Conservation (phyloP, 2,797 vertebrate genomes). For the Eleutherodactylus coqui region DNA sequence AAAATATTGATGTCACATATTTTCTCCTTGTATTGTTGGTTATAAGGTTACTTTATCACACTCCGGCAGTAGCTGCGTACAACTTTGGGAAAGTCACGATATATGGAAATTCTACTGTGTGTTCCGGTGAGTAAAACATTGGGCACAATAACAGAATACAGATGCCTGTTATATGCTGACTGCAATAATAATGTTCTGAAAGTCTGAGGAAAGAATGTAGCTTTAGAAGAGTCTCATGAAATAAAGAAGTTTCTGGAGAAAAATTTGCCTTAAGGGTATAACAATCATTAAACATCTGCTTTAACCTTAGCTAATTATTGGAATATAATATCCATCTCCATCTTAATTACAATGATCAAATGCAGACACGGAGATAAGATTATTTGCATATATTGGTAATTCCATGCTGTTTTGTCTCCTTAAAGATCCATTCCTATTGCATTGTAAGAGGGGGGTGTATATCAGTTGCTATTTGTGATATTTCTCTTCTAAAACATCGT, state of each 20-base stretch:
- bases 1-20: neutral
- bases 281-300: neutral
- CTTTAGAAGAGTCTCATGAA: neutral
- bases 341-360: neutral
- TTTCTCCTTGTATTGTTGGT: conserved; percentile 1
- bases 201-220: neutral
- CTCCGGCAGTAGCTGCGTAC: neutral
- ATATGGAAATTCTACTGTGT: neutral
- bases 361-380: neutral
- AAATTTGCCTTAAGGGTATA: neutral
- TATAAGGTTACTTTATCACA: neutral
- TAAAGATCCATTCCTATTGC: conserved; percentile 32
- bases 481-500: conserved; percentile 53
- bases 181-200: conserved; percentile 6
- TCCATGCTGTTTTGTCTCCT: neutral
- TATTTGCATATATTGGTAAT: neutral
- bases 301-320: neutral
- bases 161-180: neutral
- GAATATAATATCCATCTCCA: neutral
- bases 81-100: conserved; percentile 24
- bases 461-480: conserved; percentile 53
- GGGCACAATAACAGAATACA: neutral
- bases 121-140: conserved; percentile 10
- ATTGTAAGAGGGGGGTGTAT: conserved; percentile 26
- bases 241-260: neutral